Conservation (phyloP, 2,113 vertebrate genomes). For the Oncorhynchus gorbuscha region DNA sequence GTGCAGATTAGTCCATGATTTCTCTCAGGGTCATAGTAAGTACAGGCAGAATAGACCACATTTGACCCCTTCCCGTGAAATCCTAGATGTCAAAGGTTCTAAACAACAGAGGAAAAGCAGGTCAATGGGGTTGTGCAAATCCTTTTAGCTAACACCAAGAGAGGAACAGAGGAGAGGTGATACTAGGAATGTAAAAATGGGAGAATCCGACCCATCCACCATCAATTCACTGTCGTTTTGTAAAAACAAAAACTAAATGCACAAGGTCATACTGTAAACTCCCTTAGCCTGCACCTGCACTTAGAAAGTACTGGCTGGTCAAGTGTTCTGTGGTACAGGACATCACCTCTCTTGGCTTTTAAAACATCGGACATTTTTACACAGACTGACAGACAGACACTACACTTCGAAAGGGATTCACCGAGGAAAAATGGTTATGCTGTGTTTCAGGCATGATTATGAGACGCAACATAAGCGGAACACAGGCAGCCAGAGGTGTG, state of each 20-base stretch:
- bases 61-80: conserved; percentile 12
- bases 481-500: neutral
- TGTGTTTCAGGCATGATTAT: neutral
- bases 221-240: too few species aligned
- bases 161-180: neutral
- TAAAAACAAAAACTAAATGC: neutral
- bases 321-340: too few species aligned
- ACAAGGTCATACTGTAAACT: too few species aligned
- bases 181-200: neutral
- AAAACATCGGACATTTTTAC: neutral
- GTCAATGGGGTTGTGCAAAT: neutral
- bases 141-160: neutral
- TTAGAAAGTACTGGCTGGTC: too few species aligned
- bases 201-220: too few species aligned
- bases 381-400: neutral
- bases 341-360: too few species aligned
- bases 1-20: conserved; percentile 10
- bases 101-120: neutral
- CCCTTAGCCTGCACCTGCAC: too few species aligned
- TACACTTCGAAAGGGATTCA: neutral
- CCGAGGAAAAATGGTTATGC: neutral
- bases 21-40: neutral
- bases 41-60: neutral
- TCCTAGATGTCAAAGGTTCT: neutral
- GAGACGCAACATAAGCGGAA: neutral